A percentile compares a stretch with the other conserved stretches of the same genome.
Evolutionary conservation across 2,113 vertebrate species (phyloP).

Genomic region (Potamarius usumacintae): DNA sequence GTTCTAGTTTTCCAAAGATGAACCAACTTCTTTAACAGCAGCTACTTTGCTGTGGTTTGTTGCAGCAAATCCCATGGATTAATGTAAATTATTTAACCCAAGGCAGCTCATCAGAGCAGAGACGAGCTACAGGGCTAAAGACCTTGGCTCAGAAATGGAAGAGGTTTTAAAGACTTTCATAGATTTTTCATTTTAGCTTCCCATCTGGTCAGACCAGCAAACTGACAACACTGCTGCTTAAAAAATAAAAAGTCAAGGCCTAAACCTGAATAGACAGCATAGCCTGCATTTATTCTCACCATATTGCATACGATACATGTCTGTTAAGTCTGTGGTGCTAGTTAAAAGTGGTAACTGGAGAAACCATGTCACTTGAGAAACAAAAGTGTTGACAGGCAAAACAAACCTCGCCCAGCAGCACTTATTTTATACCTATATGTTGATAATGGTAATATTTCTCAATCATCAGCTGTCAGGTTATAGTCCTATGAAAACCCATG

Average conservation of each 20-base stretch:
- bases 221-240: background rate
- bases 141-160: background rate
- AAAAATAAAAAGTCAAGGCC: background rate
- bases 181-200: background rate
- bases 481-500: too few relatives aligned
- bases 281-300: background rate
- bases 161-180: background rate
- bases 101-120: background rate
- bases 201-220: background rate
- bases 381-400: background rate
- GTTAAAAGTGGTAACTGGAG: background rate
- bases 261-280: background rate
- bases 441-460: too few relatives aligned
- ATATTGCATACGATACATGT: background rate
- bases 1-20: background rate
- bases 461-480: too few relatives aligned
- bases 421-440: too few relatives aligned
- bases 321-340: background rate
- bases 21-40: background rate
- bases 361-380: background rate
- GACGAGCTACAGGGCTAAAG: background rate
- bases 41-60: background rate
- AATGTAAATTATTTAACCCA: background rate
- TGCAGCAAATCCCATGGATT: background rate
- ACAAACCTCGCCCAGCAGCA: too few relatives aligned